These are phyloP conservation scores for Drosophila tristis DNA, from an alignment of 1,140 invertebrate species.

Conservation along the genomic window DNA sequence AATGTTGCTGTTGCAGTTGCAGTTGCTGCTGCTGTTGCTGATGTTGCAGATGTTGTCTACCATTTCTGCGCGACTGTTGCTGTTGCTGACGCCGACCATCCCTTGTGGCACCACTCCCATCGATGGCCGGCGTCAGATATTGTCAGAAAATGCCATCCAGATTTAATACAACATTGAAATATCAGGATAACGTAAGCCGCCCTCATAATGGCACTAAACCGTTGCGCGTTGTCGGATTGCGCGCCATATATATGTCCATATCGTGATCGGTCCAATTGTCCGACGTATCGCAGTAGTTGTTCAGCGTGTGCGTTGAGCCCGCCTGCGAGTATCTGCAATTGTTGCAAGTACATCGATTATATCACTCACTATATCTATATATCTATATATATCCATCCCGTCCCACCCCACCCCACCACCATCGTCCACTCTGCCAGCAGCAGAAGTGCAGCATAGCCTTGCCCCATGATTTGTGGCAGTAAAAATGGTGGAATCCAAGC, in stretches of 20 bases:
- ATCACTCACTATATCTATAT: slow-evolving; percentile 5
- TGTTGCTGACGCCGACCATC: slow-evolving; percentile 61
- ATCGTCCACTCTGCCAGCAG: neutral
- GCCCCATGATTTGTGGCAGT: slow-evolving; percentile 12
- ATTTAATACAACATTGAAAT: slow-evolving; percentile 84
- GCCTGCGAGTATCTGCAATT: slow-evolving; percentile 87
- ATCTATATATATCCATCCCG: no score
- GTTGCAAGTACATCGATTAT: slow-evolving; percentile 19
- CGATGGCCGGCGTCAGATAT: slow-evolving; percentile 76
- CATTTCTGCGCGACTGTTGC: slow-evolving; percentile 22
- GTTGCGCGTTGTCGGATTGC: slow-evolving; percentile 93
- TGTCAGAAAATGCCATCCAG: slow-evolving; percentile 84
- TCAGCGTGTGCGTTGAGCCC: slow-evolving; percentile 91
- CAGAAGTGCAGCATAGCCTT: slow-evolving; percentile 6
- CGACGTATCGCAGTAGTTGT: slow-evolving; percentile 93
- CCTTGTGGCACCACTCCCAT: neutral
- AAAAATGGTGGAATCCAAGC: slow-evolving; percentile 31
- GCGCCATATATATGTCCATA: slow-evolving; percentile 97
- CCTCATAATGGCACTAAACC: slow-evolving; percentile 92
- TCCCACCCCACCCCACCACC: neutral
- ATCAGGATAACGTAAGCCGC: slow-evolving; percentile 82
- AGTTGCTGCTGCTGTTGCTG: slow-evolving; percentile 19
- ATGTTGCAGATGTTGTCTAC: slow-evolving; percentile 17
- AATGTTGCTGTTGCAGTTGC: slow-evolving; percentile 33
- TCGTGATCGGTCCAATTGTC: slow-evolving; percentile 98